Conservation (phyloP, 2,797 vertebrate genomes). For the Cebuella pygmaea region DNA sequence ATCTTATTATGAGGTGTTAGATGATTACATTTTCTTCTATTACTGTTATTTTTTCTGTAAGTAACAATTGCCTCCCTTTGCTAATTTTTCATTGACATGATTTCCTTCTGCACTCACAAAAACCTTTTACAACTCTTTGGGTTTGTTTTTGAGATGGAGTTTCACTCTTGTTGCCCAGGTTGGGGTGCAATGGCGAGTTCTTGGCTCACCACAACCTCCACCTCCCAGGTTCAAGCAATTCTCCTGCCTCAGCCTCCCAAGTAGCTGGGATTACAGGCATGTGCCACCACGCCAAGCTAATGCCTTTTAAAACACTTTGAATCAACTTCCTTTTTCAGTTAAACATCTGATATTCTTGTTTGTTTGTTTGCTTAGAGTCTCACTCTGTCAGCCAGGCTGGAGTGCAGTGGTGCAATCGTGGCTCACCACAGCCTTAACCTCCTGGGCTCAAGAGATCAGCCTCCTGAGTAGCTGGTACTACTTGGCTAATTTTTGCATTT, state of each 20-base stretch:
- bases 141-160: too few species aligned
- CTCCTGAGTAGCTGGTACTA: background rate
- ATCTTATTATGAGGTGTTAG: background rate
- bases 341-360: background rate
- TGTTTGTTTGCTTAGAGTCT: background rate
- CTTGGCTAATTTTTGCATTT: background rate
- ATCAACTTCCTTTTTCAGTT: background rate
- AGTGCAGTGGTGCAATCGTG: background rate
- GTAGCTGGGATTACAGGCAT: too few species aligned
- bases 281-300: too few species aligned
- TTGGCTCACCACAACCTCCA: too few species aligned
- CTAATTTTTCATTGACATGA: slow-evolving; percentile 1
- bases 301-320: background rate
- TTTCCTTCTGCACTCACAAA: background rate
- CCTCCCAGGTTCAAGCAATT: too few species aligned
- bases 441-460: background rate
- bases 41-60: background rate
- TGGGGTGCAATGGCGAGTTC: too few species aligned
- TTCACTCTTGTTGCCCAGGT: too few species aligned
- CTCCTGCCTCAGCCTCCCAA: too few species aligned
- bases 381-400: background rate
- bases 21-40: background rate
- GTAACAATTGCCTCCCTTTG: background rate
- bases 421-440: background rate
- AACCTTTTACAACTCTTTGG: background rate